Conservation (phyloP, 2,113 vertebrate species). For the Dicentrarchus labrax region DNA sequence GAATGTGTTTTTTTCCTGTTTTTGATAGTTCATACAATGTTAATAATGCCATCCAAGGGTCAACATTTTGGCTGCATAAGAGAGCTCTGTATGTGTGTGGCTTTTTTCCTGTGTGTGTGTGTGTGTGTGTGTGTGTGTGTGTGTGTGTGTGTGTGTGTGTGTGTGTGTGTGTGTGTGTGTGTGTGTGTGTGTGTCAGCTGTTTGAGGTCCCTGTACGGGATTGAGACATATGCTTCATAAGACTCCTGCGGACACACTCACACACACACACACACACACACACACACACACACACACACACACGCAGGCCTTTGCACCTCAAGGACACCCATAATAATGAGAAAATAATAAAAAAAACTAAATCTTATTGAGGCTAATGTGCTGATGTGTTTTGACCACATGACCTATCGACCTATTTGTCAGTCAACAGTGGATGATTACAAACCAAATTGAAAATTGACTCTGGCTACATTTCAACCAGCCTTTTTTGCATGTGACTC, state of each 20-base stretch:
- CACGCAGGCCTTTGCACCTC: constrained; percentile 31
- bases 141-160: too few relatives aligned
- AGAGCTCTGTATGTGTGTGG: constrained; percentile 7
- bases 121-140: too few relatives aligned
- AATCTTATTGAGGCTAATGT: not conserved
- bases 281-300: constrained; percentile 50
- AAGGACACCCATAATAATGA: constrained; percentile 46
- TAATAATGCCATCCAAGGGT: constrained; percentile 32
- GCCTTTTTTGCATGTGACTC: constrained; percentile 26
- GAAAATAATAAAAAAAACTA: not conserved
- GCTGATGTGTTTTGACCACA: constrained; percentile 34
- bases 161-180: not conserved
- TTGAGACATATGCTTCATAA: constrained; percentile 72
- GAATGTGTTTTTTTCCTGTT: too few relatives aligned
- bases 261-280: too few relatives aligned
- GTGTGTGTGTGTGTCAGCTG: constrained; percentile 67
- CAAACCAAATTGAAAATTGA: constrained; percentile 10
- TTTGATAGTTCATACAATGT: not conserved
- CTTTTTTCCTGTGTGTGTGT: too few relatives aligned
- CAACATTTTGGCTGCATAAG: constrained; percentile 48
- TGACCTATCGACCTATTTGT: constrained; percentile 21
- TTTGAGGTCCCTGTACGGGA: constrained; percentile 52
- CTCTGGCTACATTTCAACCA: constrained; percentile 30
- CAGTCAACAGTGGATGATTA: constrained; percentile 20
- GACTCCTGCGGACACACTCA: constrained; percentile 73